These are phyloP conservation scores for Ptiloglossa arizonensis DNA, from an alignment of 1,140 invertebrate species.

Conservation along the genomic window DNA sequence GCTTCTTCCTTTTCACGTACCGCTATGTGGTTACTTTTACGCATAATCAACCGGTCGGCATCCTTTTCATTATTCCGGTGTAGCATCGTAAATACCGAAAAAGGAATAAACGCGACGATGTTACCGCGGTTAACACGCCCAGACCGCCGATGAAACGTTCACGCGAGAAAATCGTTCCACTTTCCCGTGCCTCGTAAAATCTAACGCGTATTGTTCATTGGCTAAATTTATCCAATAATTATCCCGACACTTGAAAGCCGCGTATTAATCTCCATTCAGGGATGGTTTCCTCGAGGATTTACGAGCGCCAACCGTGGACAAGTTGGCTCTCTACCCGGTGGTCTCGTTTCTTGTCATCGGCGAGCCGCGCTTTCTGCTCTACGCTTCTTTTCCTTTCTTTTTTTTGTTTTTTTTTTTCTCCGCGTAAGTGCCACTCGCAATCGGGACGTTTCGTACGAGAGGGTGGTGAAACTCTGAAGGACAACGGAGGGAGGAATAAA, in stretches of 20 bases:
- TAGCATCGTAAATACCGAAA: constrained; percentile 33
- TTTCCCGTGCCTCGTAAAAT: constrained; percentile 13
- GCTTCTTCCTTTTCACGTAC: constrained; percentile 39
- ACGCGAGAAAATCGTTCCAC: neutral
- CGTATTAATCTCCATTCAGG: neutral
- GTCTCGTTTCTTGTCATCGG: neutral
- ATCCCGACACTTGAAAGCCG: neutral
- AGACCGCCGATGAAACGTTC: neutral
- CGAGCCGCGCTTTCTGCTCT: neutral
- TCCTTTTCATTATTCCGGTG: constrained; percentile 37
- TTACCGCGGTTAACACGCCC: constrained; percentile 18
- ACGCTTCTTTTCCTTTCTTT: too few species aligned
- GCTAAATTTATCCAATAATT: constrained; percentile 13
- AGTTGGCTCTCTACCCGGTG: neutral
- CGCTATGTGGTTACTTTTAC: constrained; percentile 35
- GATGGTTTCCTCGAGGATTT: neutral
- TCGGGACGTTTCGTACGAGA: constrained; percentile 29
- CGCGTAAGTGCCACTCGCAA: constrained; percentile 18
- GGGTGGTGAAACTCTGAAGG: neutral
- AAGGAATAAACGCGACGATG: constrained; percentile 21
- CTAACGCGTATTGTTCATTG: neutral
- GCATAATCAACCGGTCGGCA: constrained; percentile 26
- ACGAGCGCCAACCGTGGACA: neutral
- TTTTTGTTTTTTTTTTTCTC: neutral
- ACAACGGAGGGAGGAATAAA: constrained; percentile 17